Evolutionary conservation across 2,113 vertebrate species (phyloP).

Genomic region (Nymphicus hollandicus): DNA sequence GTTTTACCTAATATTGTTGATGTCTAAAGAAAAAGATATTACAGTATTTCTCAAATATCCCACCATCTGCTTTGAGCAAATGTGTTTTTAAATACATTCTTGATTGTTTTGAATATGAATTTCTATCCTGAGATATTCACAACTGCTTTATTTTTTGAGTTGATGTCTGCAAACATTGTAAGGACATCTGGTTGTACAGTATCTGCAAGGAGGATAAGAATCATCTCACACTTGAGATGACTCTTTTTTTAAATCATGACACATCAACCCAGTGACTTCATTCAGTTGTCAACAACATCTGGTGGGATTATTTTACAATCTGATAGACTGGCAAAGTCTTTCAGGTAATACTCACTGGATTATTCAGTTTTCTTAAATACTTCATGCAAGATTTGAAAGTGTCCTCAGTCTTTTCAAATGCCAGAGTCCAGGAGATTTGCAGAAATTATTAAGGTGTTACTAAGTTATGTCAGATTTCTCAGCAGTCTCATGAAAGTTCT

Average conservation of each 20-base stretch:
- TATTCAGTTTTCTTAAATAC: neutral
- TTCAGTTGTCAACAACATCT: neutral
- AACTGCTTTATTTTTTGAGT: neutral
- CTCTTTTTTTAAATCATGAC: neutral
- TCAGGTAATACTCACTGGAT: neutral
- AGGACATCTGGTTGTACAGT: neutral
- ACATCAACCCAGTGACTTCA: neutral
- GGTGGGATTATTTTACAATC: neutral
- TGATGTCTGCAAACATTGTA: neutral
- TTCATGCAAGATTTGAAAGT: neutral
- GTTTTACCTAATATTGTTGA: neutral
- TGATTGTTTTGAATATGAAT: neutral
- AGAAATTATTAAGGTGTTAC: neutral
- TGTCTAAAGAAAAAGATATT: neutral
- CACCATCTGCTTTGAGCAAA: neutral
- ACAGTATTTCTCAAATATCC: neutral
- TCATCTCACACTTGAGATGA: neutral
- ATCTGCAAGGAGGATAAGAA: neutral
- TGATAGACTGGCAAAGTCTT: neutral
- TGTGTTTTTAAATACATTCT: neutral
- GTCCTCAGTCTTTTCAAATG: neutral
- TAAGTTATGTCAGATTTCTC: neutral
- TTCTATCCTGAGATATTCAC: neutral
- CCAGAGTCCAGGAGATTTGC: neutral
- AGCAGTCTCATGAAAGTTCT: neutral